Percentiles rank a stretch among this genome's conserved stretches.
These are phyloP conservation scores for rabbit (Oryctolagus cuniculus) DNA, from an alignment of 2,113 vertebrate species.

Conservation along the genomic window DNA sequence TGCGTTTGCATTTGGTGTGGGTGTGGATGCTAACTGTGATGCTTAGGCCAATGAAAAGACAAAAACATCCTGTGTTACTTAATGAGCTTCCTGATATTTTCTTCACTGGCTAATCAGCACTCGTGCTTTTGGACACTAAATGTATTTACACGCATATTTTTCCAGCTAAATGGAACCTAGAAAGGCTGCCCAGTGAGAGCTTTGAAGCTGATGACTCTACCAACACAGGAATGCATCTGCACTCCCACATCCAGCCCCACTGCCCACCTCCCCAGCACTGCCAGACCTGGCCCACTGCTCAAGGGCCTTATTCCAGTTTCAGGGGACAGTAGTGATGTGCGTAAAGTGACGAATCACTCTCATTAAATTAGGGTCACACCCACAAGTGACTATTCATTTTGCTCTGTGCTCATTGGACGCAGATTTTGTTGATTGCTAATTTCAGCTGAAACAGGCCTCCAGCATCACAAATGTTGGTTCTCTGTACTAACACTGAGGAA, in stretches of 20 bases:
- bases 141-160: slow-evolving; percentile 35
- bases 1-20: slow-evolving; percentile 63
- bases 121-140: slow-evolving; percentile 57
- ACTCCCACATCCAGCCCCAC: background rate
- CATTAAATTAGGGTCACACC: slow-evolving; percentile 78
- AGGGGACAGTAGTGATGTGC: slow-evolving; percentile 63
- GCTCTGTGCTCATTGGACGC: slow-evolving; percentile 71
- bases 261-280: background rate
- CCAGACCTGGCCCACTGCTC: background rate
- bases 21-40: slow-evolving; percentile 60
- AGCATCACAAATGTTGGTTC: slow-evolving; percentile 23
- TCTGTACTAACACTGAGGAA: background rate
- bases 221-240: rapidly evolving
- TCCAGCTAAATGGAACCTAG: background rate
- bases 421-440: slow-evolving; percentile 81
- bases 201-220: background rate
- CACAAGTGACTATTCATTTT: slow-evolving; percentile 79
- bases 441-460: slow-evolving; percentile 60
- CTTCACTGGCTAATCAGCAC: slow-evolving; percentile 42
- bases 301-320: slow-evolving; percentile 70
- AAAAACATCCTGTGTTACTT: slow-evolving; percentile 24
- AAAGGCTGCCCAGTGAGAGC: background rate
- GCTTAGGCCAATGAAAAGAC: background rate
- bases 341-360: slow-evolving; percentile 79
- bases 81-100: slow-evolving; percentile 57